A percentile compares a stretch with the other conserved stretches of the same genome.
Evolutionary conservation across 2,113 vertebrate genomes (phyloP).

Genomic region (Columbina picui): DNA sequence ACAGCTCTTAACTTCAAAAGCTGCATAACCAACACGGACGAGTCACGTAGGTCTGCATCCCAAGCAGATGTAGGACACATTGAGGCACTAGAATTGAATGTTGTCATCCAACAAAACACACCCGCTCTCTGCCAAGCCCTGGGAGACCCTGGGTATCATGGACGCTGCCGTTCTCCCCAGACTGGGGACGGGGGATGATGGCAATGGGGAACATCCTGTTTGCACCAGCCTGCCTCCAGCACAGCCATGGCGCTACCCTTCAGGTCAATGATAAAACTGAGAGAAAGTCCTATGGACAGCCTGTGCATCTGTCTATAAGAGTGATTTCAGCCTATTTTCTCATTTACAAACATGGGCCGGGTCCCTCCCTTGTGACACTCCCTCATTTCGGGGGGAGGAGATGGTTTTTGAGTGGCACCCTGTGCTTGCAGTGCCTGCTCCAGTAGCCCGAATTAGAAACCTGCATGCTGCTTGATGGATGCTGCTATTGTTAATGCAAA

Average conservation of each 20-base stretch:
- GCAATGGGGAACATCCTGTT: not conserved
- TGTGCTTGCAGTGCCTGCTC: not conserved
- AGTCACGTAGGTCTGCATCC: not conserved
- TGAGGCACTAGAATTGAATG: not conserved
- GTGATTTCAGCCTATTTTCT: not conserved
- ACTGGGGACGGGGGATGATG: rapidly evolving
- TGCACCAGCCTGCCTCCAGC: not conserved
- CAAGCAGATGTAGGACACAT: not conserved
- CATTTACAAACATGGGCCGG: rapidly evolving
- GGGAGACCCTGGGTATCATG: not conserved
- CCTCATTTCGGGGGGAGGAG: not conserved
- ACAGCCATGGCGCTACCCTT: rapidly evolving
- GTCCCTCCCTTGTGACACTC: not conserved
- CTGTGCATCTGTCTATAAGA: not conserved
- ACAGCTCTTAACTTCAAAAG: not conserved
- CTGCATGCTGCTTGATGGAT: not conserved
- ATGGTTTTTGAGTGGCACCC: not conserved
- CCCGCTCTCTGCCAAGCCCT: not conserved
- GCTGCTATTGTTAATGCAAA: constrained; percentile 15
- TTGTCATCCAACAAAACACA: not conserved
- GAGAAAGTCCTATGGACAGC: not conserved
- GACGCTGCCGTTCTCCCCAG: not conserved
- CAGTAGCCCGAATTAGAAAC: not conserved
- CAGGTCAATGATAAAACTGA: not conserved
- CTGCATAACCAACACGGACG: rapidly evolving